A percentile compares a stretch with the other conserved stretches of the same genome.
Conservation (phyloP, 2,797 vertebrate species). For the Epinephelus awoara region DNA sequence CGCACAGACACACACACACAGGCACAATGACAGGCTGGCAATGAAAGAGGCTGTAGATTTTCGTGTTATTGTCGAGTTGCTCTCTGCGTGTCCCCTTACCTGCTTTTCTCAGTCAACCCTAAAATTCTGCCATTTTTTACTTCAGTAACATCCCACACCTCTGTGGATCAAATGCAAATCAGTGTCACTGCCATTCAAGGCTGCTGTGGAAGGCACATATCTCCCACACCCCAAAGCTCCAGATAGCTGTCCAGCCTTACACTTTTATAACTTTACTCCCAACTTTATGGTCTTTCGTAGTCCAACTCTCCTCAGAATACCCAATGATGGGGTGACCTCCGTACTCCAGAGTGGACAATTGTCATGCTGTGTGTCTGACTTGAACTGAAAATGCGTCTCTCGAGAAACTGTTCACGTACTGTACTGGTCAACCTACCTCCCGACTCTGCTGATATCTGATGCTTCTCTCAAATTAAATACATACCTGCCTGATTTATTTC, state of each 20-base stretch:
- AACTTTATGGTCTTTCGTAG: slow-evolving; percentile 6
- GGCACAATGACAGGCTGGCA: slow-evolving; percentile 43
- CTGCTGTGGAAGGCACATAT: slow-evolving; percentile 5
- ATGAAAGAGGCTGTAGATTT: slow-evolving; percentile 44
- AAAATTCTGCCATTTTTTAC: slow-evolving; percentile 37
- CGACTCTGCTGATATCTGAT: slow-evolving; percentile 2
- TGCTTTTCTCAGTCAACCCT: slow-evolving; percentile 56
- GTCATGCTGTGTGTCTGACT: slow-evolving; percentile 24
- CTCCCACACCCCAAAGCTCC: neutral
- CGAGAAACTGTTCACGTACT: slow-evolving; percentile 29
- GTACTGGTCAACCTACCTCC: neutral
- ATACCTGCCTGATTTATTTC: neutral
- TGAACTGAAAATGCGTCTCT: slow-evolving; percentile 22
- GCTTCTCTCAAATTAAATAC: neutral
- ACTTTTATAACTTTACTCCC: slow-evolving; percentile 13
- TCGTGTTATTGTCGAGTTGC: slow-evolving; percentile 40
- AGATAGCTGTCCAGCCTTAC: neutral
- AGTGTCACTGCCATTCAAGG: slow-evolving; percentile 29
- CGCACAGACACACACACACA: slow-evolving; percentile 1
- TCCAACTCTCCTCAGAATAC: slow-evolving; percentile 35
- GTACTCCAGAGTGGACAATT: slow-evolving; percentile 3
- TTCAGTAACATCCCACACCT: slow-evolving; percentile 2
- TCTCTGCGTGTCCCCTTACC: slow-evolving; percentile 16
- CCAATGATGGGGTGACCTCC: slow-evolving; percentile 51
- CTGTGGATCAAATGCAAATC: slow-evolving; percentile 39